Evolutionary conservation across 1,140 invertebrate species (phyloP), one percentile per base, ranked within the genome.

Genomic region (Trichogramma pretiosum): DNA sequence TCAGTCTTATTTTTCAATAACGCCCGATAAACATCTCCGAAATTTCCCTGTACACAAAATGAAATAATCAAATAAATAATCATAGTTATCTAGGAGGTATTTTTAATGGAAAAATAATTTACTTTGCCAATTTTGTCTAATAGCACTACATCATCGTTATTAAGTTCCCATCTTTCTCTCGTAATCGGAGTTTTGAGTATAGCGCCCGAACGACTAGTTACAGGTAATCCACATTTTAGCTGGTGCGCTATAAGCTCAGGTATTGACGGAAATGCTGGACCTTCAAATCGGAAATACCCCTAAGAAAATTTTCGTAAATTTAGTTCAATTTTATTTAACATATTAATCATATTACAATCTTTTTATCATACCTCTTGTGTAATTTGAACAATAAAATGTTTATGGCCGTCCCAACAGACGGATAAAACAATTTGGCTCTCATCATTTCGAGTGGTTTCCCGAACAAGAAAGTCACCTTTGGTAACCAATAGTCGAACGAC

Each of bases 361-460:
- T 28, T 7, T 7, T 28, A 28, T 28, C 18, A 64, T 73, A 89
- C 85, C 71, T 94, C 90, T 11, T 81, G 76, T 10, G 91, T 93
- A 17, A 86, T 92, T 76, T 98, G 93, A 42, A 98, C 92, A 55
- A 98, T 97, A 63, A 97, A 97, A 74, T 98, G 94, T 67, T 94
- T 93, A 60, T 93, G 89, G 7, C 88, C 88, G 46, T 91, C 87
- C 93, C 93, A 97, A 63, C 85, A 90, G 0, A 96, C 93, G 10
- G 92, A 96, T 18, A 98, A 65, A 37, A 98, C 94, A 50, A 93
- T 89, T 76, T 93, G 87, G 61, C 89, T 80, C 65, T 94, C 86
- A 65, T 92, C 84, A 65, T 90, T 95, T 67, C 85, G 80, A n/a
- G 84, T 89, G 32, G 93, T 96, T 74, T 96, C 90, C 18, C 93